phyloP scores from a whole-genome alignment of 2,113 vertebrate genomes.

The Oryzias woworae region DNA sequence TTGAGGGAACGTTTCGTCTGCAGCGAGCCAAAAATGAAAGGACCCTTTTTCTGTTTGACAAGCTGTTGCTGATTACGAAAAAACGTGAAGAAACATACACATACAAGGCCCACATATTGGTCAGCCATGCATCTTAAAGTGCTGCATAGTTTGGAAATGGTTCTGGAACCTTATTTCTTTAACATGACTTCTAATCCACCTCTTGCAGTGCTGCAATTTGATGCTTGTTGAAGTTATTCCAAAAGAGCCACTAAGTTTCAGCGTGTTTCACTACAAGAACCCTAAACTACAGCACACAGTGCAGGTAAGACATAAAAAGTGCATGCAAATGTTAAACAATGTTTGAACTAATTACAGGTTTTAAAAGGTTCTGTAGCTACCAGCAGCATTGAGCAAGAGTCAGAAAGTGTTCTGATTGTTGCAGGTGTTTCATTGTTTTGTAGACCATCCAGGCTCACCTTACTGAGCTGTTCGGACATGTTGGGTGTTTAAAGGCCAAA shows the following conservation, averaged over 20 bases:
- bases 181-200: conserved; percentile 6
- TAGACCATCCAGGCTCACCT: conserved; percentile 9
- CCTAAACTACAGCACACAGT: conserved; percentile 98
- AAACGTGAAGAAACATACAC: conserved; percentile 93
- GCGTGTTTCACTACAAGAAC: conserved; percentile 98
- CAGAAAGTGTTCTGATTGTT: conserved; percentile 29
- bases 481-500: conserved; percentile 33
- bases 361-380: conserved; percentile 23
- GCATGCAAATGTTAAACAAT: neutral
- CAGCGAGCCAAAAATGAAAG: conserved; percentile 96
- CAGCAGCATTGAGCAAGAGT: conserved; percentile 30
- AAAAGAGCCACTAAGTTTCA: conserved; percentile 96
- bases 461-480: conserved; percentile 51
- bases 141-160: neutral
- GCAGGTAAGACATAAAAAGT: conserved; percentile 80
- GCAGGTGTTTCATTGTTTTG: conserved; percentile 48
- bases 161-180: neutral
- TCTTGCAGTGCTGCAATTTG: conserved; percentile 91
- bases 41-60: conserved; percentile 95
- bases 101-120: conserved; percentile 97
- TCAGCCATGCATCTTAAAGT: conserved; percentile 58
- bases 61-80: conserved; percentile 94
- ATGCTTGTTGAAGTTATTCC: conserved; percentile 99
- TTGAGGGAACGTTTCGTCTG: conserved; percentile 95
- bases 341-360: conserved; percentile 31